phyloP scores from a whole-genome alignment of 2,797 vertebrate species.

The Mycteria americana region DNA sequence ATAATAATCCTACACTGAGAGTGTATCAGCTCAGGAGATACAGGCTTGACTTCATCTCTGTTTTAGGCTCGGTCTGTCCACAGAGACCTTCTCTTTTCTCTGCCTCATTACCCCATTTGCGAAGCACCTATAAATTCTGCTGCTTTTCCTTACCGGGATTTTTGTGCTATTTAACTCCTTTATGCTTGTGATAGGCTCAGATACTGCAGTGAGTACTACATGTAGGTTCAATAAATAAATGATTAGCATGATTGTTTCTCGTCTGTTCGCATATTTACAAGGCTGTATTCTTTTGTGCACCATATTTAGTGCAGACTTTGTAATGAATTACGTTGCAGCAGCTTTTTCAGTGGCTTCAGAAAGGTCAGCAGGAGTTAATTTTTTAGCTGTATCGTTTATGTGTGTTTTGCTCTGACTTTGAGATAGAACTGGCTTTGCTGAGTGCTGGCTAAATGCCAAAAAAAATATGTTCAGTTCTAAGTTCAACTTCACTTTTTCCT shows the following conservation, averaged over 20 bases:
- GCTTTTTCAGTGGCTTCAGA: conserved; percentile 35
- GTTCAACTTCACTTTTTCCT: neutral
- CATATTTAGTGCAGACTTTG: neutral
- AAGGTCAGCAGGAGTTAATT: conserved; percentile 20
- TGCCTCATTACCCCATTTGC: conserved; percentile 33
- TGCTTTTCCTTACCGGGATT: neutral
- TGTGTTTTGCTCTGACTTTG: neutral
- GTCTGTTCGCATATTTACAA: neutral
- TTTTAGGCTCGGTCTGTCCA: neutral
- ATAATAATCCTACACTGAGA: neutral
- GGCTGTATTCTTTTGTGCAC: neutral
- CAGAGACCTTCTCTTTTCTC: conserved; percentile 10
- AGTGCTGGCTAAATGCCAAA: neutral
- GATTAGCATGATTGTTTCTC: conserved; percentile 11
- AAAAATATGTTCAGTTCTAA: neutral
- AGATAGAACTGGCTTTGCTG: neutral
- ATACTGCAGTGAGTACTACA: neutral
- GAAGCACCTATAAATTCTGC: conserved; percentile 20
- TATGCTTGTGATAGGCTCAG: neutral
- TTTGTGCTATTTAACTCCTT: neutral
- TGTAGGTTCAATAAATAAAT: conserved; percentile 16
- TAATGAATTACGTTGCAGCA: conserved; percentile 1
- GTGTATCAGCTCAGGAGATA: neutral
- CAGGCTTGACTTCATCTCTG: neutral
- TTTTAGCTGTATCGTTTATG: neutral